A percentile compares a stretch with the other conserved stretches of the same genome.
phyloP scores from a whole-genome alignment of 2,888 invertebrate species.

The Trachelus troglodyta region DNA sequence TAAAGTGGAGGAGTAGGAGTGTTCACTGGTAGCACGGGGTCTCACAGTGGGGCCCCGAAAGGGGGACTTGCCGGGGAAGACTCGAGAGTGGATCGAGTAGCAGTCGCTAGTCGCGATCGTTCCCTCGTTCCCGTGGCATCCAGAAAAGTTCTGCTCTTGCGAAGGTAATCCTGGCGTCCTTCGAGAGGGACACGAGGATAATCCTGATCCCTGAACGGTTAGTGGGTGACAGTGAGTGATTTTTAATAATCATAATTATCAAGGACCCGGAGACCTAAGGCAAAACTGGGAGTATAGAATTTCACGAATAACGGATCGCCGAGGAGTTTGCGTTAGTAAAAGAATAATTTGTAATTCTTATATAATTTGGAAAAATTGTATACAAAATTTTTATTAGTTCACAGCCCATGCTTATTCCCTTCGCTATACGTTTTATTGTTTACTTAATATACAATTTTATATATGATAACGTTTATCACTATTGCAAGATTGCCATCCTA shows the following conservation, averaged over 20 bases:
- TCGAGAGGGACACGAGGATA: not conserved
- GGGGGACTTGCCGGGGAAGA: slow-evolving; percentile 2
- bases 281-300: not conserved
- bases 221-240: not conserved
- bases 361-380: not conserved
- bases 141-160: not conserved
- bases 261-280: not conserved
- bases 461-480: not conserved
- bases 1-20: slow-evolving; percentile 2
- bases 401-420: not conserved
- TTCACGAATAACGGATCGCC: not conserved
- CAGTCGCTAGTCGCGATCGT: slow-evolving; percentile 10
- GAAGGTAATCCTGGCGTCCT: not conserved
- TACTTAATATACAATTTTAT: not conserved
- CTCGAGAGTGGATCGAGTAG: not conserved
- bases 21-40: not conserved
- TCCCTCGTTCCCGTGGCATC: slow-evolving; percentile 10
- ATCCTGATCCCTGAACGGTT: not conserved
- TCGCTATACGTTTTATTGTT: not conserved
- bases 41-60: not conserved
- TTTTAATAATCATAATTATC: not conserved
- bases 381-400: not conserved
- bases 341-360: not conserved
- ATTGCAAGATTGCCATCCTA: not conserved
- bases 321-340: not conserved